These are phyloP conservation scores for Actinostola sp. DNA, from an alignment of 92 coral and sea anemone genomes.

Conservation along the genomic window DNA sequence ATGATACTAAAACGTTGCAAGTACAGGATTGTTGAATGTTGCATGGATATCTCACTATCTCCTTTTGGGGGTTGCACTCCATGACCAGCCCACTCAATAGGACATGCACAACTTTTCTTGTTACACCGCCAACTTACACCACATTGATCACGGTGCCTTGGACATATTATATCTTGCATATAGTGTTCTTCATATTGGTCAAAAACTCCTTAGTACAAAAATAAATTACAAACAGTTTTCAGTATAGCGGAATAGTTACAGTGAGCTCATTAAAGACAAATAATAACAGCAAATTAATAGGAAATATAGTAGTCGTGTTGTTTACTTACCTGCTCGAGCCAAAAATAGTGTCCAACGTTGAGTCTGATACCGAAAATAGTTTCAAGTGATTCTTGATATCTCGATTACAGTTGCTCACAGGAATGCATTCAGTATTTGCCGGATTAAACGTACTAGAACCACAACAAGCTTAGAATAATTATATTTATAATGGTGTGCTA, in stretches of 20 bases:
- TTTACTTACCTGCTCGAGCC: conserved; percentile 51
- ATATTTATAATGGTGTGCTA: too few relatives aligned
- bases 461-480: conserved; percentile 47
- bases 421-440: conserved; percentile 42
- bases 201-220: conserved; percentile 1
- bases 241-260: too few relatives aligned
- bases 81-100: conserved; percentile 42
- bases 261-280: too few relatives aligned
- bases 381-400: conserved; percentile 48
- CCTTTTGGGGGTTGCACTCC: conserved; percentile 25
- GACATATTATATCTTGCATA: conserved; percentile 41
- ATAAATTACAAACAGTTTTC: not conserved
- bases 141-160: conserved; percentile 56
- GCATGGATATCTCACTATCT: conserved; percentile 40
- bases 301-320: too few relatives aligned
- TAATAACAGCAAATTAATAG: too few relatives aligned
- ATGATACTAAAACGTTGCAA: conserved; percentile 35
- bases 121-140: conserved; percentile 63
- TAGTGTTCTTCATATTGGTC: conserved; percentile 12
- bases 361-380: conserved; percentile 28
- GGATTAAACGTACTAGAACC: conserved; percentile 43
- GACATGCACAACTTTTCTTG: conserved; percentile 44
- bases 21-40: conserved; percentile 41
- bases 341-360: conserved; percentile 25
- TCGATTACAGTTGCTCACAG: conserved; percentile 37